phyloP scores from a whole-genome alignment of 2,888 invertebrate species.

The Ditula angustiorana region DNA sequence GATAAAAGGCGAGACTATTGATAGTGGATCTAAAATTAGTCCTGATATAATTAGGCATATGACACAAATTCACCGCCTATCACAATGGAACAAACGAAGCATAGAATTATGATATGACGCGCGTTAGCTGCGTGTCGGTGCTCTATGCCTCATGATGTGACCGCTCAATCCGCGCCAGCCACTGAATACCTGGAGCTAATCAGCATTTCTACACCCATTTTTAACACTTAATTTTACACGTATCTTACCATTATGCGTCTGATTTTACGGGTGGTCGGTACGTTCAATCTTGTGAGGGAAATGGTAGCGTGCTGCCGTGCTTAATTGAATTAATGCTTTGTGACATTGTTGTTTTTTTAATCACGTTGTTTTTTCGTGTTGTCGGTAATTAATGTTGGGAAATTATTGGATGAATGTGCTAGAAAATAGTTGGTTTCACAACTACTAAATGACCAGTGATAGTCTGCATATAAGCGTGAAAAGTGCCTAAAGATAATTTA shows the following conservation, averaged over 20 bases:
- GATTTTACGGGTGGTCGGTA: conserved; percentile 71
- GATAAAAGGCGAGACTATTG: conserved; percentile 65
- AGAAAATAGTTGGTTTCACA: not conserved
- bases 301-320: conserved; percentile 27
- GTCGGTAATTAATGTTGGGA: conserved; percentile 12
- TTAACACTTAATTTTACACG: conserved; percentile 85
- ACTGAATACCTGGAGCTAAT: conserved; percentile 84
- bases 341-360: conserved; percentile 31
- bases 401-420: not conserved
- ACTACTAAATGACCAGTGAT: too few relatives aligned
- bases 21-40: conserved; percentile 74
- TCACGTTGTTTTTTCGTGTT: conserved; percentile 9
- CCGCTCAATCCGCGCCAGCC: conserved; percentile 71
- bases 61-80: conserved; percentile 80
- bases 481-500: too few relatives aligned
- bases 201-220: conserved; percentile 85
- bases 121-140: conserved; percentile 71
- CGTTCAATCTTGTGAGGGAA: conserved; percentile 40
- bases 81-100: conserved; percentile 81
- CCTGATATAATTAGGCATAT: conserved; percentile 81
- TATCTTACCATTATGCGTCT: conserved; percentile 78
- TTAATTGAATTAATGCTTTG: conserved; percentile 35
- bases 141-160: conserved; percentile 71
- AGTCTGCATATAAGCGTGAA: too few relatives aligned
- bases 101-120: conserved; percentile 81